Percentiles rank a stretch among this genome's conserved stretches.
Evolutionary conservation across 1,140 invertebrate genomes (phyloP).

Genomic region (Maniola jurtina): DNA sequence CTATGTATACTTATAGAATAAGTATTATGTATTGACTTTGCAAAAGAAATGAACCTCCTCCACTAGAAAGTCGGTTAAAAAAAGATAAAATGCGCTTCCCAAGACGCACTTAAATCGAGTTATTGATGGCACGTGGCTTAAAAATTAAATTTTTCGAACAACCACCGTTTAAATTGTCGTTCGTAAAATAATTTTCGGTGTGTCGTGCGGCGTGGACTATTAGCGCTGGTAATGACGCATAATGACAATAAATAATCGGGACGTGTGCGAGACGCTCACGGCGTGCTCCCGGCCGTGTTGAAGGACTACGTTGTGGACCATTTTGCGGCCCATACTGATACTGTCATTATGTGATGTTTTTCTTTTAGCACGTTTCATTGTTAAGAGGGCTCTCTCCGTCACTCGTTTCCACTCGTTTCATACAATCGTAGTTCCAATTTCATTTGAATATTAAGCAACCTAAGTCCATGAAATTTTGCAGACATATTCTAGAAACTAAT

Average conservation of each 20-base stretch:
- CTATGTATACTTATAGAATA: no score
- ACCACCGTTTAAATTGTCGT: constrained; percentile 45
- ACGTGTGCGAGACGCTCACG: constrained; percentile 36
- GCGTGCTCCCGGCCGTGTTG: constrained; percentile 28
- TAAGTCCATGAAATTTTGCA: no score
- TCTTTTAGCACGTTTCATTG: not conserved
- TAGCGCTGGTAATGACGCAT: constrained; percentile 66
- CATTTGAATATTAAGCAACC: no score
- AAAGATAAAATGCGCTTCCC: not conserved
- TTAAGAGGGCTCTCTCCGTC: no score
- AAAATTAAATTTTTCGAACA: constrained; percentile 42
- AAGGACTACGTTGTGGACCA: not conserved
- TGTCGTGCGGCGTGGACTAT: constrained; percentile 59
- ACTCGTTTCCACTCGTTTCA: no score
- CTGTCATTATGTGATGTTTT: not conserved
- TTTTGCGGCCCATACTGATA: not conserved
- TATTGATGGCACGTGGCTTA: constrained; percentile 46
- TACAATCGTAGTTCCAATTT: no score
- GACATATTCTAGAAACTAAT: no score
- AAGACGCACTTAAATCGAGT: constrained; percentile 26
- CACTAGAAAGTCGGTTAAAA: no score
- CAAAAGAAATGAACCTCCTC: no score
- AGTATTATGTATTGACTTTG: no score
- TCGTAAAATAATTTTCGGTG: constrained; percentile 58
- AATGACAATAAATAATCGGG: constrained; percentile 68